These are phyloP conservation scores for Diprion similis DNA, from an alignment of 1,140 invertebrate genomes.

Conservation along the genomic window DNA sequence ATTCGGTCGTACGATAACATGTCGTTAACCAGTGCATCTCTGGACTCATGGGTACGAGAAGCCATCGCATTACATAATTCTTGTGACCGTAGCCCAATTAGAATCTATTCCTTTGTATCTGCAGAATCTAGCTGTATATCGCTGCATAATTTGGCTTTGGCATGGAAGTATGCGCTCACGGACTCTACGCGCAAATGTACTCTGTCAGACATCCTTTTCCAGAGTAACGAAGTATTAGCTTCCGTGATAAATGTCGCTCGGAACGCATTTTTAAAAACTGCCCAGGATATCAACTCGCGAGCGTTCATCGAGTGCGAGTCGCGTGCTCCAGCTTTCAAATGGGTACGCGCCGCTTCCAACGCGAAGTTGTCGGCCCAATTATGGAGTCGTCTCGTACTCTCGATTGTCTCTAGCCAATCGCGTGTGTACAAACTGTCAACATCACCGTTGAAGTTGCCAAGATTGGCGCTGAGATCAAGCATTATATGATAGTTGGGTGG, in stretches of 20 bases:
- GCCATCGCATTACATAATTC: constrained; percentile 24
- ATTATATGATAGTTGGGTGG: constrained; percentile 22
- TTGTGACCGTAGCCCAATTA: constrained; percentile 19
- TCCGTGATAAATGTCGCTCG: background rate
- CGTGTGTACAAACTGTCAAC: background rate
- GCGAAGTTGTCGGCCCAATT: too few species aligned
- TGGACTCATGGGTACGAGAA: background rate
- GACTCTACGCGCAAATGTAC: background rate
- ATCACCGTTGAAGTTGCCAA: constrained; percentile 15
- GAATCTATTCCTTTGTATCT: constrained; percentile 23
- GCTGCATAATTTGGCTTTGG: constrained; percentile 22
- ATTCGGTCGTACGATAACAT: constrained; percentile 15
- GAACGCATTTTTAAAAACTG: background rate
- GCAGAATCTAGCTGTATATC: background rate
- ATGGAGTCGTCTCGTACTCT: constrained; percentile 12
- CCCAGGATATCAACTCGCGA: background rate
- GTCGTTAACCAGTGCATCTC: constrained; percentile 19
- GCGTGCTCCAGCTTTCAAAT: constrained; percentile 12
- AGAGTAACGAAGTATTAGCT: background rate
- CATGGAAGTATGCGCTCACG: constrained; percentile 13
- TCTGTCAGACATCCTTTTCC: constrained; percentile 6
- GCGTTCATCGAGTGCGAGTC: constrained; percentile 8
- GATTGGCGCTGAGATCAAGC: constrained; percentile 17
- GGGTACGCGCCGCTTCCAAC: too few species aligned
- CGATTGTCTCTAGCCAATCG: constrained; percentile 19